Conservation (phyloP, 2,888 invertebrate species). For the Fragum whitleyi region DNA sequence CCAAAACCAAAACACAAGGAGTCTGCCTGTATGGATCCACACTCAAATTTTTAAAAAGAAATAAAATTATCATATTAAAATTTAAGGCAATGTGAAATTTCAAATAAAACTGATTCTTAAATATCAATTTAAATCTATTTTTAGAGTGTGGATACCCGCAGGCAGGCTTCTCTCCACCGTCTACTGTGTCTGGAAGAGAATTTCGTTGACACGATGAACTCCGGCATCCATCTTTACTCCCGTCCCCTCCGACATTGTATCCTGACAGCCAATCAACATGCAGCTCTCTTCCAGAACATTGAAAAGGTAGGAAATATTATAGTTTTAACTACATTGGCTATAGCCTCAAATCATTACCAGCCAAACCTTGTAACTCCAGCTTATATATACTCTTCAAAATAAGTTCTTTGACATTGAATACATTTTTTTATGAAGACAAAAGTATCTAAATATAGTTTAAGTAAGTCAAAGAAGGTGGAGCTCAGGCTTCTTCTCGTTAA, state of each 20-base stretch:
- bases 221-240: slow-evolving; percentile 57
- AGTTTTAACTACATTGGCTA: too few relatives aligned
- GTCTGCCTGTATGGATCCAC: slow-evolving; percentile 17
- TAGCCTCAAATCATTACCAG: neutral
- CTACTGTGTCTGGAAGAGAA: slow-evolving; percentile 61
- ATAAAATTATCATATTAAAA: slow-evolving; percentile 1
- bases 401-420: too few relatives aligned
- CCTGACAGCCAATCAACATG: slow-evolving; percentile 51
- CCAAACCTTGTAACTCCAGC: neutral
- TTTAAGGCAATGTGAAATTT: too few relatives aligned
- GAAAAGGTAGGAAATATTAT: slow-evolving; percentile 60
- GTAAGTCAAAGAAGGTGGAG: too few relatives aligned
- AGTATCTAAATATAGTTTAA: too few relatives aligned
- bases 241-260: slow-evolving; percentile 61
- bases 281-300: slow-evolving; percentile 60
- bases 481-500: too few relatives aligned
- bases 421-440: neutral
- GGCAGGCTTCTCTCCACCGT: slow-evolving; percentile 65
- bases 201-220: slow-evolving; percentile 57
- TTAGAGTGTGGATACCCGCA: slow-evolving; percentile 62
- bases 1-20: neutral
- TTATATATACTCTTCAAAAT: too few relatives aligned
- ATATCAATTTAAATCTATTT: slow-evolving; percentile 42
- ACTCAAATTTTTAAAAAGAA: slow-evolving; percentile 3
- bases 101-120: too few relatives aligned